Percentiles rank a stretch among this genome's conserved stretches.
phyloP scores from a whole-genome alignment of 2,888 invertebrate genomes.

The Pycnomerus fuliginosus region DNA sequence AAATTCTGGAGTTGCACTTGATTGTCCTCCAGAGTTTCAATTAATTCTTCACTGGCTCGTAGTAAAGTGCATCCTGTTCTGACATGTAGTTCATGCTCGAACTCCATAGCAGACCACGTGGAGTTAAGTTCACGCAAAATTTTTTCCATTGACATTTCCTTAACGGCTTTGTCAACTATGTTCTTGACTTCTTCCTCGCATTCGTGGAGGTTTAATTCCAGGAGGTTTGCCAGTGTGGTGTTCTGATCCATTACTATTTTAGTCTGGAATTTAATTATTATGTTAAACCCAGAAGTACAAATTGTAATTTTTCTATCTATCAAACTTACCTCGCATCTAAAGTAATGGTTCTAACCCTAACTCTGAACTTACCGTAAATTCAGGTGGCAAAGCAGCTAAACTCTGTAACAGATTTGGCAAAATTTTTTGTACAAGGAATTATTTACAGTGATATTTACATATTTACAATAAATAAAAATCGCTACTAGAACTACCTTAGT shows the following conservation, averaged over 20 bases:
- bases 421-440: slow-evolving; percentile 40
- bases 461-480: slow-evolving; percentile 28
- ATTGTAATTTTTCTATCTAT: too few relatives aligned
- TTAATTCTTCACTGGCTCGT: slow-evolving; percentile 90
- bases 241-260: slow-evolving; percentile 91
- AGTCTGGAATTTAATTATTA: slow-evolving; percentile 61
- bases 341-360: too few relatives aligned
- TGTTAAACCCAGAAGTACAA: not conserved
- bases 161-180: slow-evolving; percentile 96
- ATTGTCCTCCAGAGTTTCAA: slow-evolving; percentile 96
- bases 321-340: too few relatives aligned
- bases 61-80: slow-evolving; percentile 85
- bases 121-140: slow-evolving; percentile 84
- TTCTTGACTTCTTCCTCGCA: slow-evolving; percentile 97
- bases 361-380: slow-evolving; percentile 82
- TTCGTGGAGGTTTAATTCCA: slow-evolving; percentile 90
- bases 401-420: slow-evolving; percentile 63
- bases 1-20: slow-evolving; percentile 96
- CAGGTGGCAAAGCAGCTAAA: slow-evolving; percentile 77
- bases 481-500: slow-evolving; percentile 72
- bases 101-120: slow-evolving; percentile 93
- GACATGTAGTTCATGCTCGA: slow-evolving; percentile 84
- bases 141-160: slow-evolving; percentile 99
- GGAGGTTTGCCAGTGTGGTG: slow-evolving; percentile 87
- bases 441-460: slow-evolving; percentile 28